These are phyloP conservation scores for Diglossa brunneiventris DNA, from an alignment of 2,113 vertebrate species.

Conservation along the genomic window DNA sequence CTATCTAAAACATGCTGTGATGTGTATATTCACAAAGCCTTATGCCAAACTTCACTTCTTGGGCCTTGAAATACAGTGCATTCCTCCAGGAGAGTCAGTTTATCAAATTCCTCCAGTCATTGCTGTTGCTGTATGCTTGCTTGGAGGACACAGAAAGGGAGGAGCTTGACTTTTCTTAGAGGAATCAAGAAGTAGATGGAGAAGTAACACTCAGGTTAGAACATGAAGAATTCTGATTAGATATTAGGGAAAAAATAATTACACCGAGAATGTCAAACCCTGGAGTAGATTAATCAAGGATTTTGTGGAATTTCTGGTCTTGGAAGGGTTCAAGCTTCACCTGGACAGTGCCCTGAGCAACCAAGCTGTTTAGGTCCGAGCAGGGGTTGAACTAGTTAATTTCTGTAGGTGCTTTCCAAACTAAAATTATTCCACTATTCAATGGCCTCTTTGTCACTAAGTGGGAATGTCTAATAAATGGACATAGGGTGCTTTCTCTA, in stretches of 20 bases:
- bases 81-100: neutral
- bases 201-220: neutral
- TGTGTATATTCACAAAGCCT: neutral
- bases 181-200: neutral
- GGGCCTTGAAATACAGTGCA: neutral
- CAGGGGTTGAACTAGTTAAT: neutral
- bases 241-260: neutral
- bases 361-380: neutral
- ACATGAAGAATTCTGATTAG: neutral
- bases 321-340: neutral
- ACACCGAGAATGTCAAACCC: neutral
- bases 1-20: neutral
- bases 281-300: neutral
- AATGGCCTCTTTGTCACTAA: neutral
- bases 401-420: neutral
- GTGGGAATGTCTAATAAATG: neutral
- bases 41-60: neutral
- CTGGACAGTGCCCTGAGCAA: neutral
- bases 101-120: neutral
- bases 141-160: neutral
- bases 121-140: neutral
- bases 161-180: neutral
- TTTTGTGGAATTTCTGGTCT: neutral
- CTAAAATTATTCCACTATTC: neutral
- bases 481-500: neutral